Conservation (phyloP, 2,888 invertebrate species). For the Busseola fusca region DNA sequence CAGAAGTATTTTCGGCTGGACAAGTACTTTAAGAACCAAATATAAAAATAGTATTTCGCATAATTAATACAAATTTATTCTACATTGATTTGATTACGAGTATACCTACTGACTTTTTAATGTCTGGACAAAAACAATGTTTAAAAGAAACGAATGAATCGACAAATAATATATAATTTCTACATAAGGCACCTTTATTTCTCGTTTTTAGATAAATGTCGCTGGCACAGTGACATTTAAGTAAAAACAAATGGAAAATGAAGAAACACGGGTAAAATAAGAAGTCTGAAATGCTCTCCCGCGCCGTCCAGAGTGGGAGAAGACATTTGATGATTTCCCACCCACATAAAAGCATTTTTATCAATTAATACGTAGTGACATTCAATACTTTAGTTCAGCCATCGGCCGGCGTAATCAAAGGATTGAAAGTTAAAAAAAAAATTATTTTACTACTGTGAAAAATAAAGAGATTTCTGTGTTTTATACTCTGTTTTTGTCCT, state of each 20-base stretch:
- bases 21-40: conserved; percentile 7
- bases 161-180: neutral
- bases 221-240: too few relatives aligned
- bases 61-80: neutral
- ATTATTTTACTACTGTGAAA: neutral
- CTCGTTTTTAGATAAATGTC: too few relatives aligned
- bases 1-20: conserved; percentile 21
- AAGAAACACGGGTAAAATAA: too few relatives aligned
- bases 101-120: neutral
- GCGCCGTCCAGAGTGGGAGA: too few relatives aligned
- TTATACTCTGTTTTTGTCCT: neutral
- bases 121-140: neutral
- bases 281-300: too few relatives aligned
- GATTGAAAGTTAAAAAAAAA: neutral
- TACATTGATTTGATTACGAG: neutral
- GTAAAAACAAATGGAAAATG: too few relatives aligned
- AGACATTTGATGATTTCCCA: too few relatives aligned
- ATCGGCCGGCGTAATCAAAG: neutral
- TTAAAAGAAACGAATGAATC: neutral
- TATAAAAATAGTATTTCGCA: conserved; percentile 18
- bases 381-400: neutral
- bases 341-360: neutral
- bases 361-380: neutral
- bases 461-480: neutral
- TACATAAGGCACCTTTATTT: neutral